Conservation (phyloP, 2,888 invertebrate genomes). For the Scaeva pyrastri region DNA sequence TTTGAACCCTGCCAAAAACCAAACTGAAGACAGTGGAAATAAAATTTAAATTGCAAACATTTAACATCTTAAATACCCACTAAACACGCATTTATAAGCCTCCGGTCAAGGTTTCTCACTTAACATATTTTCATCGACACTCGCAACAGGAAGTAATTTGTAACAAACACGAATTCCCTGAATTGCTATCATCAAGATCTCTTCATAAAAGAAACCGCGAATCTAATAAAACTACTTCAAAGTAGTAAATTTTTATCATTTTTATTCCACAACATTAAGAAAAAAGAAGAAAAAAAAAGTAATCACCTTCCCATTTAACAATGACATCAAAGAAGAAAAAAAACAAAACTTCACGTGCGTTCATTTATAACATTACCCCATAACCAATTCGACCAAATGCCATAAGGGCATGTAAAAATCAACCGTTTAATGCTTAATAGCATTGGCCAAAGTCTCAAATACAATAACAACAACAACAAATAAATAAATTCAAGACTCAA, state of each 20-base stretch:
- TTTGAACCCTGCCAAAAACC: no score
- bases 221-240: conserved; percentile 52
- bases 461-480: background rate
- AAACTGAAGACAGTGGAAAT: background rate
- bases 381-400: conserved; percentile 65
- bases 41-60: conserved; percentile 1
- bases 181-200: background rate
- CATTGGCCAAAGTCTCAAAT: conserved; percentile 23
- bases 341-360: conserved; percentile 16
- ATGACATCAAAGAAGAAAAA: conserved; percentile 47
- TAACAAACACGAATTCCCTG: conserved; percentile 9
- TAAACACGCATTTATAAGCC: conserved; percentile 10
- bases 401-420: conserved; percentile 68
- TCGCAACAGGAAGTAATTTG: conserved; percentile 58
- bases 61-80: background rate
- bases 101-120: conserved; percentile 29
- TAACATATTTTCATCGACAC: conserved; percentile 39
- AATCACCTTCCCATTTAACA: conserved; percentile 66
- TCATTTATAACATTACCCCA: conserved; percentile 57
- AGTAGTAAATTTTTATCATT: conserved; percentile 24
- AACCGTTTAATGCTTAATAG: conserved; percentile 71
- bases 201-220: conserved; percentile 38
- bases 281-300: conserved; percentile 20
- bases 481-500: conserved; percentile 22
- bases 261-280: background rate